A percentile compares a stretch with the other conserved stretches of the same genome.
Evolutionary conservation across 2,888 invertebrate species (phyloP).

Genomic region (Electrophaes corylata): DNA sequence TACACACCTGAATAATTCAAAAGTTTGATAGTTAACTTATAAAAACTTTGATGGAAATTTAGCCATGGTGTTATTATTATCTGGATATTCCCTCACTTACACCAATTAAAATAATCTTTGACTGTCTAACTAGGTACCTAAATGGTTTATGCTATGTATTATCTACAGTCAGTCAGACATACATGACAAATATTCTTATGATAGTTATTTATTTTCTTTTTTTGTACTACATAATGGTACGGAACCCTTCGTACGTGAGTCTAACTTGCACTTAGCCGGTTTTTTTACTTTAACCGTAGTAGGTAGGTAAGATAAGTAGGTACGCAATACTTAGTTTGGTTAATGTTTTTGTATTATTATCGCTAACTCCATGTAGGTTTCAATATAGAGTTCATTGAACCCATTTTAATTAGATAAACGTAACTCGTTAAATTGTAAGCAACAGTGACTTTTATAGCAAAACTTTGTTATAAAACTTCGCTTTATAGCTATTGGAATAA

Average conservation of each 20-base stretch:
- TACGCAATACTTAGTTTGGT: not conserved
- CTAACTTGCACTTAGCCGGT: no score
- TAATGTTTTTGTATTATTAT: not conserved
- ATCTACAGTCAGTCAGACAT: no score
- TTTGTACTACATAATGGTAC: no score
- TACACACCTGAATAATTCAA: no score
- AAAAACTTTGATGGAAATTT: conserved; percentile 21
- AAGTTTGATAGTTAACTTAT: conserved; percentile 14
- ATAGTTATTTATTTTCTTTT: no score
- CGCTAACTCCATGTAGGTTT: conserved; percentile 34
- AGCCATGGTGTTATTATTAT: no score
- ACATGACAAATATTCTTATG: no score
- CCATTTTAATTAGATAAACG: conserved; percentile 53
- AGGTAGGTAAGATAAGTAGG: not conserved
- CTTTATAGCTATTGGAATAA: not conserved
- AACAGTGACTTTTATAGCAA: conserved; percentile 22
- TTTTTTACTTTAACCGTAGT: not conserved
- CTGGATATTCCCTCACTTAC: no score
- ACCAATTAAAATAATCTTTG: no score
- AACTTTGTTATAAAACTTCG: not conserved
- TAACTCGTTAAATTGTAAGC: conserved; percentile 45
- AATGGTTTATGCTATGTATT: no score
- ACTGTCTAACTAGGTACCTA: no score
- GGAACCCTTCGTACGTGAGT: no score
- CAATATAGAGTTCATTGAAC: conserved; percentile 59